phyloP scores from a whole-genome alignment of 1,140 invertebrate species.

The Popillia japonica region DNA sequence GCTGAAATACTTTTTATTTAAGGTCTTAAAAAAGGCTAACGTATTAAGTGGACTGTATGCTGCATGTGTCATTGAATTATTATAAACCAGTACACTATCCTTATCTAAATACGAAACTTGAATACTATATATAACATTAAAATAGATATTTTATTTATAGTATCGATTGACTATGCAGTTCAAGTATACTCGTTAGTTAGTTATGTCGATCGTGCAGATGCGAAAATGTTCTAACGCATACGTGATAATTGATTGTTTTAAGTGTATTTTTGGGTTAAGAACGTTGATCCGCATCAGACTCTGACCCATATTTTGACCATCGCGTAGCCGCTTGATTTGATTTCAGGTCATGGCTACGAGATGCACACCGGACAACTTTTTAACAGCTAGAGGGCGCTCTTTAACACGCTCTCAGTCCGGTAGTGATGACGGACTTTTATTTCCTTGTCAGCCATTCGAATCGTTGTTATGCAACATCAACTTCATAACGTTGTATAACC shows the following conservation, averaged over 20 bases:
- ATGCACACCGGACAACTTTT: neutral
- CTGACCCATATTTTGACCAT: neutral
- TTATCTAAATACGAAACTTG: too few species aligned
- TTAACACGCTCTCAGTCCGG: neutral
- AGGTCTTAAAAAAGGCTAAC: too few species aligned
- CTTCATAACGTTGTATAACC: neutral
- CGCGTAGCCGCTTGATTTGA: neutral
- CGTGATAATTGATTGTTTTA: conserved; percentile 6
- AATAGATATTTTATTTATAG: neutral
- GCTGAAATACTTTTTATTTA: too few species aligned
- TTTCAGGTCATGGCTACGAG: neutral
- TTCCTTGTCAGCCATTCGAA: neutral
- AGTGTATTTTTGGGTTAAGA: conserved; percentile 6
- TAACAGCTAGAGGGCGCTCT: neutral
- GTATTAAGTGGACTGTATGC: too few species aligned
- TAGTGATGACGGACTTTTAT: neutral
- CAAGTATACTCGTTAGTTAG: neutral
- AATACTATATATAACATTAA: too few species aligned
- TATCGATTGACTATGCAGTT: neutral
- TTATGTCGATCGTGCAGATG: neutral
- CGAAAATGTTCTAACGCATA: conserved; percentile 10
- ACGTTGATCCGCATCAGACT: conserved; percentile 2
- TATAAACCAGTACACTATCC: too few species aligned
- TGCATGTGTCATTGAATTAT: too few species aligned
- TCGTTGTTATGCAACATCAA: neutral